Percentiles rank a stretch among this genome's conserved stretches.
Evolutionary conservation across 1,140 invertebrate genomes (phyloP).

Genomic region (Trachymyrmex cornetzi): DNA sequence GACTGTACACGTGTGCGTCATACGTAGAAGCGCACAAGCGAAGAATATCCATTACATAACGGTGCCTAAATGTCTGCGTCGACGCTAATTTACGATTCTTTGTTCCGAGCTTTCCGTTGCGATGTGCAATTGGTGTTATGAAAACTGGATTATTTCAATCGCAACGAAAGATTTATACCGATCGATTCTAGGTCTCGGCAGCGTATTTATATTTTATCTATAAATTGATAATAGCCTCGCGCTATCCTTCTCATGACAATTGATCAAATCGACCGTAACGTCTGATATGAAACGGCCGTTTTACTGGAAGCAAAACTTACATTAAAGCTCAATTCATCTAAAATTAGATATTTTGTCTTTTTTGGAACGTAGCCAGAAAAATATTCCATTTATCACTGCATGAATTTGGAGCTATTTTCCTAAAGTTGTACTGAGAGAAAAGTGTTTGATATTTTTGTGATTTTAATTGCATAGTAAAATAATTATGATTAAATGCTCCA

Average conservation of each 20-base stretch:
- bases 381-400: background rate
- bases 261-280: conserved; percentile 2
- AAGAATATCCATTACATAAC: conserved; percentile 52
- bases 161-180: conserved; percentile 47
- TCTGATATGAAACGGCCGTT: background rate
- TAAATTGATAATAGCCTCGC: conserved; percentile 54
- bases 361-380: background rate
- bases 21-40: background rate
- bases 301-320: background rate
- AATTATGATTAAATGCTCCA: too few relatives aligned
- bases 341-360: conserved; percentile 6
- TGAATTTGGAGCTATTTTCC: background rate
- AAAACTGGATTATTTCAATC: conserved; percentile 43
- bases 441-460: too few relatives aligned
- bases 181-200: conserved; percentile 18
- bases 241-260: background rate
- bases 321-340: conserved; percentile 1
- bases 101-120: conserved; percentile 16
- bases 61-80: conserved; percentile 38
- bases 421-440: background rate
- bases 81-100: conserved; percentile 57
- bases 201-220: conserved; percentile 51
- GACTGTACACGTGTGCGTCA: conserved; percentile 2
- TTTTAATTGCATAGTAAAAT: too few relatives aligned
- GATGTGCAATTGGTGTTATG: conserved; percentile 26